Evolutionary conservation across 2,797 vertebrate genomes (phyloP), one percentile per base, ranked within the genome.

Genomic region (Tachyglossus aculeatus): DNA sequence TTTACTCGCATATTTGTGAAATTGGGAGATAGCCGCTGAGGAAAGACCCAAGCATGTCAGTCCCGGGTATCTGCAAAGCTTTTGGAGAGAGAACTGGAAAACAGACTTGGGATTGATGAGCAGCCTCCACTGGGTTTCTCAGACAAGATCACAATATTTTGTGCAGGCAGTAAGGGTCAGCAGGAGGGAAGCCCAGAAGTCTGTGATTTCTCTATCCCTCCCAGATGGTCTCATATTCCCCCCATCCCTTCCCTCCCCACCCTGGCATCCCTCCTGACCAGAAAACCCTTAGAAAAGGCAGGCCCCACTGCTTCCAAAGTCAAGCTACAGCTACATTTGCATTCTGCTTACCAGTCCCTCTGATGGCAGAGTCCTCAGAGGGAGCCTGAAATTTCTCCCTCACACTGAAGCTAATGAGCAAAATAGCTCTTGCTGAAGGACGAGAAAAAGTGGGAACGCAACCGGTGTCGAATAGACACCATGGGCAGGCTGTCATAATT

Each of bases 271-370:
- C 37, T 50, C 34, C 13, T 59, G 32, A 41, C 41, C 2, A 7
- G 39, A 69, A 55, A 62, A 12, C 55, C 27, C 38, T 71, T 59
- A 65, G 67, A 48, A 72, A 71, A 44, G 29, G 61, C 43, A 32
- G 9, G 32, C 47, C 54, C 29, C 7, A 9, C 19, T 65, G 48
- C 21, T 34, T n/a, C n/a, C 25, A 51, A 40, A 0, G 3, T 2
- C 1, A 10, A 44, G 40, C 48, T 66, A 29, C n/a, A 34, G 50
- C 56, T 69, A 39, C 71, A 52, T 60, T 53, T 87, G 76, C 76
- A 82, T 81, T 78, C 76, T 78, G 68, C 78, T 80, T 78, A 83
- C 69, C 74, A 58, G 71, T 71, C 78, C 56, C 54, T 74, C 71
- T 76, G 55, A 45, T 32, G 36, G 80, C 78, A 81, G 71, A 54